Base-by-base conservation (phyloP, 2,888 invertebrate species). In the Antheraea yamamai region DNA sequence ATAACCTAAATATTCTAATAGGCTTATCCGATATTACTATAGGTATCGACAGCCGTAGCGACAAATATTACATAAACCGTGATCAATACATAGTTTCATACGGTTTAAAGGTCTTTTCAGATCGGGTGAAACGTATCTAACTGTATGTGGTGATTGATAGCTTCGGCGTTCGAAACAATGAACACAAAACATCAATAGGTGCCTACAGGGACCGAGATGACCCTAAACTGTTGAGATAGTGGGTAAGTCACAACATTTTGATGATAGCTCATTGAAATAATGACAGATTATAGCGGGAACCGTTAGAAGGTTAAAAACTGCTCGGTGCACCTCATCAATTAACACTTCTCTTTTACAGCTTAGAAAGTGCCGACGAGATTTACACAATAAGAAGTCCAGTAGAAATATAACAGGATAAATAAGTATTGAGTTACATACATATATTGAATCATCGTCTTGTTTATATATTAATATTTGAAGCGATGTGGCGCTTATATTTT, bases 141-240 rank as follows among this genome's bases (percentile, higher is more conserved):
- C 88, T 87, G 91, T 88, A 88, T 79, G 77, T 78, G 75, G 79
- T 89, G 92, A 93, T 92, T 91, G 89, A 93, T 93, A 88, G 86
- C 85, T 87, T 86, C 88, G 89, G 88, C 89, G 87, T 87, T 84
- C 83, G 80, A 92, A 89, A 93, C 92, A 92, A 93, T 90, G 85
- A 83, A 81, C 80, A 84, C 83, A 87, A 84, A 89, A 88, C 88
- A 90, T 88, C 88, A 85, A 89, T 88, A 86, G 82, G 78, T 80
- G 74, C 71, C 35, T 74, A 76, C 75, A 51, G 74, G 80, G 86
- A 82, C 84, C 81, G 79, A 77, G 84, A 86, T 90, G 92, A 91
- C 91, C 91, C 81, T 82, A 76, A 82, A 83, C 81, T 80, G 75
- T 76, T 71, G 79, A 81, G 88, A 88, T 88, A 80, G 70, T 81